Evolutionary conservation across 1,140 invertebrate genomes (phyloP).

Genomic region (Drosophila oshimai): DNA sequence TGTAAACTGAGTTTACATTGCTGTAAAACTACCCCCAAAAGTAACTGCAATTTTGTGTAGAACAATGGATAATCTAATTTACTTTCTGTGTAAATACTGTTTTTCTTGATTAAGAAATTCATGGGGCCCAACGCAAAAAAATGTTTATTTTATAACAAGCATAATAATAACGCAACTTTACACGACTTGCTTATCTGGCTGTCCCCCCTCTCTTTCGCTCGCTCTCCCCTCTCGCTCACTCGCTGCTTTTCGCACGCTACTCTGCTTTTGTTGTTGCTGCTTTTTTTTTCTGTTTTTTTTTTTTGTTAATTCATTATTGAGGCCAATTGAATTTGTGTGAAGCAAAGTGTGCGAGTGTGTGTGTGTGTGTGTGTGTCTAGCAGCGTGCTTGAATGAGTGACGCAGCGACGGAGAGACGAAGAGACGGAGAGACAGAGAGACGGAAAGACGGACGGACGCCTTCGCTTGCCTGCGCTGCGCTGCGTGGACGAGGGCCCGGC

Average conservation of each 20-base stretch:
- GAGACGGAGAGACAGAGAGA: slow-evolving; percentile 39
- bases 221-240: slow-evolving; percentile 5
- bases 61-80: background rate
- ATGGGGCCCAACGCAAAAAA: background rate
- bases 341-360: slow-evolving; percentile 12
- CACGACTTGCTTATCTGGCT: slow-evolving; percentile 57
- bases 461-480: slow-evolving; percentile 43
- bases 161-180: slow-evolving; percentile 54
- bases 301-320: slow-evolving; percentile 81
- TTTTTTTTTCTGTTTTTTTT: slow-evolving; percentile 36
- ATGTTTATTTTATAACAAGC: slow-evolving; percentile 16
- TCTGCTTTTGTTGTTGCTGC: slow-evolving; percentile 25
- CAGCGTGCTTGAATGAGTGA: slow-evolving; percentile 73
- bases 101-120: background rate
- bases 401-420: slow-evolving; percentile 60
- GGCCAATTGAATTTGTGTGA: slow-evolving; percentile 78
- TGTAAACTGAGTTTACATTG: no score
- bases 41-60: background rate
- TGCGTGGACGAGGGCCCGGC: slow-evolving; percentile 68
- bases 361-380: slow-evolving; percentile 46
- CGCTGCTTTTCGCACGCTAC: slow-evolving; percentile 68
- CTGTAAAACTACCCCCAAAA: background rate
- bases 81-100: background rate
- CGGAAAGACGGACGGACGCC: slow-evolving; percentile 42
- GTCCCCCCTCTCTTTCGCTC: background rate